Evolutionary conservation across 2,113 vertebrate species (phyloP), one percentile per base, ranked within the genome.

Genomic region (Sinosuthora webbiana): DNA sequence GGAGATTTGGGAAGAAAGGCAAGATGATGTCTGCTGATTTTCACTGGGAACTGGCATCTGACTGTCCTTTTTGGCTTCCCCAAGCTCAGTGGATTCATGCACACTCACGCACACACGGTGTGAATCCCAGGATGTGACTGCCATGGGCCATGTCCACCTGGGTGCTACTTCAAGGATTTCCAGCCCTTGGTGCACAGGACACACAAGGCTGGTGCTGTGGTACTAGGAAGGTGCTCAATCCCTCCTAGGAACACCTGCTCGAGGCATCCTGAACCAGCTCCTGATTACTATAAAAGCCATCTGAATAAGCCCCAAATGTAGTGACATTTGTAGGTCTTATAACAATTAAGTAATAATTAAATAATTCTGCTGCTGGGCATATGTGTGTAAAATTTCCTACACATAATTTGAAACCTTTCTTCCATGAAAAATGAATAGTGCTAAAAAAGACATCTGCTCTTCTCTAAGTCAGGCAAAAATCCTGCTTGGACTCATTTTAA

Each of bases 321-420:
- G 39, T 39, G 52, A 81, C 56, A 93, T 86, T 74, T 74, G 57
- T 60, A 77, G n/a, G 49, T 49, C 68, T 92, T 39, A 35, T 12
- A 80, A 78, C 70, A 85, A 91, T 77, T 70, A 90, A 77, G 44
- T 86, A 92, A 91, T 94, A 91, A 87, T 69, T 69, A 90, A 91
- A 86, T 94, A 94, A 95, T 65, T 94, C 52, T 73, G 60, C 50
- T 78, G 35, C 70, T 93, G 79, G 90, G 83, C 76, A 95, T 96
- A 90, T 44, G 68, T 20, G 64, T 74, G 56, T 59, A 93, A 86
- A 83, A 88, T 88, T 88, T 95, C 82, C 88, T 91, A 90, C 47
- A 77, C 3, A 41, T 53, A 93, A 95, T 95, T 37, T 86, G 78
- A 96, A 95, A 95, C 71, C 82, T 97, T 95, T 95, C 82, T 86